phyloP scores from a whole-genome alignment of 2,113 vertebrate species.

The Nettapus auritus region DNA sequence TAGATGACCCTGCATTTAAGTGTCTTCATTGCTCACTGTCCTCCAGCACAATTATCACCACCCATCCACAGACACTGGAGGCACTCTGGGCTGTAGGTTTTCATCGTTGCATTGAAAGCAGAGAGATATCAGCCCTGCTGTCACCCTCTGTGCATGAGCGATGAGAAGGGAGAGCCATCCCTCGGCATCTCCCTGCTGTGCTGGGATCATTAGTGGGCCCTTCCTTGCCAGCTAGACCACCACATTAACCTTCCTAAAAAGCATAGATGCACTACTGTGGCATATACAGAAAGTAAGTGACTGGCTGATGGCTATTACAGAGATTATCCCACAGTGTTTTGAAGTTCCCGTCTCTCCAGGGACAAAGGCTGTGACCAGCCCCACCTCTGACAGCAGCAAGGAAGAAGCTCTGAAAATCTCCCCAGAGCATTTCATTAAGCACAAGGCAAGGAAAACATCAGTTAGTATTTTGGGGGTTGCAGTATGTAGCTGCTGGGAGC shows the following conservation, averaged over 20 bases:
- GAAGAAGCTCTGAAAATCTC: background rate
- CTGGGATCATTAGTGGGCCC: background rate
- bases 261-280: background rate
- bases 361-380: background rate
- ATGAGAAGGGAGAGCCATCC: background rate
- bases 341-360: background rate
- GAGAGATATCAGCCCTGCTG: background rate
- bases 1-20: background rate
- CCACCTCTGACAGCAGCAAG: background rate
- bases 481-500: fast-evolving
- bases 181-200: fast-evolving
- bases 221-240: fast-evolving
- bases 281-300: background rate
- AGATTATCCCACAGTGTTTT: background rate
- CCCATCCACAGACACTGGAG: background rate
- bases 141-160: background rate
- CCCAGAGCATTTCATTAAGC: background rate
- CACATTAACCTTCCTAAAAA: background rate
- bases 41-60: background rate
- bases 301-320: background rate
- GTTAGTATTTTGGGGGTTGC: fast-evolving
- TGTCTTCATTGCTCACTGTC: background rate
- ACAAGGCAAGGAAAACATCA: background rate
- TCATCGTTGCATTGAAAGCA: background rate
- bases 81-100: background rate